phyloP scores from a whole-genome alignment of 2,113 vertebrate species.

The Camarhynchus parvulus region DNA sequence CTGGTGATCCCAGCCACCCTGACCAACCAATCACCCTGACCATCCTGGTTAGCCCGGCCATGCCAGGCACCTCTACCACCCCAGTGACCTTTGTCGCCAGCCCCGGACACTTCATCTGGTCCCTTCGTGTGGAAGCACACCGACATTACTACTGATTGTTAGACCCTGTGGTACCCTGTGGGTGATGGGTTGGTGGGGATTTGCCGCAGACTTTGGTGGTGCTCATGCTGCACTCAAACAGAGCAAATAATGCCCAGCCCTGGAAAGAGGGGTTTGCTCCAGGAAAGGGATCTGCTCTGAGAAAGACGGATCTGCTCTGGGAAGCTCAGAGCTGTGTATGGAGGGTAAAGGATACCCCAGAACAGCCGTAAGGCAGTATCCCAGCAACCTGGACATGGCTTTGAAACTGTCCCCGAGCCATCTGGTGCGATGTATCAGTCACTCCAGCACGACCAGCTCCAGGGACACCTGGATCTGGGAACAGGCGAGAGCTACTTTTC shows the following conservation, averaged over 20 bases:
- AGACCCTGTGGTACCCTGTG: not conserved
- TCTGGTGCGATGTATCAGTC: not conserved
- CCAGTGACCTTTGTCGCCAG: not conserved
- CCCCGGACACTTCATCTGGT: fast-evolving
- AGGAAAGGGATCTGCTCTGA: not conserved
- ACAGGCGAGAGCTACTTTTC: not conserved
- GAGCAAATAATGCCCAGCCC: not conserved
- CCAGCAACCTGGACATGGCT: not conserved
- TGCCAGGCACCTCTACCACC: not conserved
- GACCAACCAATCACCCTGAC: no score
- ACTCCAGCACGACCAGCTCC: not conserved
- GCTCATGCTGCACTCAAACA: not conserved
- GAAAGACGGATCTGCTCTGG: not conserved
- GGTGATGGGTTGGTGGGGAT: not conserved
- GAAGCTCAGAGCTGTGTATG: not conserved
- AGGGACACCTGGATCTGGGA: not conserved
- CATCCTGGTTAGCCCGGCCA: no score
- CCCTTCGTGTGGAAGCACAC: not conserved
- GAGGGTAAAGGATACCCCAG: not conserved
- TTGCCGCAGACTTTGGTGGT: not conserved
- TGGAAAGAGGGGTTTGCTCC: not conserved
- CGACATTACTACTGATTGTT: not conserved
- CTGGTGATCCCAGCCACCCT: not conserved
- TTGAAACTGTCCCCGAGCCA: not conserved
- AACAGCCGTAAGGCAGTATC: not conserved